phyloP scores from a whole-genome alignment of 2,888 invertebrate species.

The Callinectes sapidus region DNA sequence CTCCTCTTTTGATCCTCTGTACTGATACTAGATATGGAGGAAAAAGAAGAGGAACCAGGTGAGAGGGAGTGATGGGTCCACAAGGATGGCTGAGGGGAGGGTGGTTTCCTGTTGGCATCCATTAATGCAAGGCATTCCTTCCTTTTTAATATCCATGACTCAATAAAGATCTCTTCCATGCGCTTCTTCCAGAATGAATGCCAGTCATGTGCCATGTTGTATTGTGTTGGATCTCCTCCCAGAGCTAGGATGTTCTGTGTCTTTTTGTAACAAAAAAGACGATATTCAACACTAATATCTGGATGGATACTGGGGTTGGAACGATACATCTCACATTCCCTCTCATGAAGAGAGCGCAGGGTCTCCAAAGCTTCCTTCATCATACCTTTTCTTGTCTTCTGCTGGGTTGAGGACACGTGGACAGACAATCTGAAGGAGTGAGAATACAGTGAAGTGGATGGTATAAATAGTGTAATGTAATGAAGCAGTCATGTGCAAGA shows the following conservation, averaged over 20 bases:
- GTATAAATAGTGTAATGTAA: not conserved
- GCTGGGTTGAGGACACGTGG: not conserved
- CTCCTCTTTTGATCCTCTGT: not conserved
- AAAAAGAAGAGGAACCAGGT: not conserved
- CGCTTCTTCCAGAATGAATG: conserved; percentile 14
- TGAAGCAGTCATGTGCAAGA: not conserved
- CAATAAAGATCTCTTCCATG: conserved; percentile 9
- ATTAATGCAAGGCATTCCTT: not conserved
- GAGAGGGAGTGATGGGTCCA: not conserved
- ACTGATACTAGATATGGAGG: not conserved
- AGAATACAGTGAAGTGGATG: not conserved
- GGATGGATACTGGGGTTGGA: conserved; percentile 5
- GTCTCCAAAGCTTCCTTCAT: not conserved
- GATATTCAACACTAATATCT: not conserved
- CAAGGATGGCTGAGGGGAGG: not conserved
- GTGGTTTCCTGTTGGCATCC: not conserved
- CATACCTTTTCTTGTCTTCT: not conserved
- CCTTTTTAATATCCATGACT: conserved; percentile 12
- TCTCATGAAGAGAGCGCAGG: not conserved
- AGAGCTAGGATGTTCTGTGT: not conserved
- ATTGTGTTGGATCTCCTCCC: conserved; percentile 23
- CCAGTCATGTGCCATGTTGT: conserved; percentile 28
- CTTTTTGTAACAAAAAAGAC: conserved; percentile 1
- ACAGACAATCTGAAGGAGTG: not conserved
- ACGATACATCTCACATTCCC: conserved; percentile 34